These are phyloP conservation scores for Harpalus rubripes DNA, from an alignment of 2,888 invertebrate species.

Conservation along the genomic window DNA sequence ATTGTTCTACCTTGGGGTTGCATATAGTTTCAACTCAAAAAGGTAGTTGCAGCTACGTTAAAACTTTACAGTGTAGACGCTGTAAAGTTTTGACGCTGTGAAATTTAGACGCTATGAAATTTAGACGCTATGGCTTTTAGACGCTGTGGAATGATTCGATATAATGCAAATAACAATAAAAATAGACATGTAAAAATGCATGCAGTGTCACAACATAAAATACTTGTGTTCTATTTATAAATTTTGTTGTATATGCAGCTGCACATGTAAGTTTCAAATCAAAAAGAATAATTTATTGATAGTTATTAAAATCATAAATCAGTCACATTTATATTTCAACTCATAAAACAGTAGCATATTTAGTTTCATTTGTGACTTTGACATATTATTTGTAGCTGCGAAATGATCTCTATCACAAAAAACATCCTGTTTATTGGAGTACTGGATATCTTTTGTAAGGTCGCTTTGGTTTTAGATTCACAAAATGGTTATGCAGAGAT, in stretches of 20 bases:
- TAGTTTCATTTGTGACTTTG: background rate
- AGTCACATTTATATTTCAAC: background rate
- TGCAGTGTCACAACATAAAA: background rate
- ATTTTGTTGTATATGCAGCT: background rate
- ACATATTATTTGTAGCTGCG: background rate
- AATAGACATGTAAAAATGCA: background rate
- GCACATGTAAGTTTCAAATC: background rate
- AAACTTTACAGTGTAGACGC: too few relatives aligned
- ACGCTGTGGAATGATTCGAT: too few relatives aligned
- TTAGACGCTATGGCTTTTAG: too few relatives aligned
- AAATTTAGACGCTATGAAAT: too few relatives aligned
- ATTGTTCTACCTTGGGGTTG: too few relatives aligned
- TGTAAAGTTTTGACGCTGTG: too few relatives aligned
- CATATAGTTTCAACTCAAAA: too few relatives aligned
- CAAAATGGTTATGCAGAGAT: constrained; percentile 7
- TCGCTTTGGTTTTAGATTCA: background rate
- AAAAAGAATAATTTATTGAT: background rate
- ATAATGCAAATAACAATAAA: too few relatives aligned
- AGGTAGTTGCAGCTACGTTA: too few relatives aligned
- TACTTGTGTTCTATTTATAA: background rate
- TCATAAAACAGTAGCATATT: background rate
- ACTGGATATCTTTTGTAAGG: background rate
- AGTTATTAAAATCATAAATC: background rate
- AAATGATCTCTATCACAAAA: background rate
- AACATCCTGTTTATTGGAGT: background rate